Evolutionary conservation across 2,797 vertebrate genomes (phyloP).

Genomic region (Mus spretus): DNA sequence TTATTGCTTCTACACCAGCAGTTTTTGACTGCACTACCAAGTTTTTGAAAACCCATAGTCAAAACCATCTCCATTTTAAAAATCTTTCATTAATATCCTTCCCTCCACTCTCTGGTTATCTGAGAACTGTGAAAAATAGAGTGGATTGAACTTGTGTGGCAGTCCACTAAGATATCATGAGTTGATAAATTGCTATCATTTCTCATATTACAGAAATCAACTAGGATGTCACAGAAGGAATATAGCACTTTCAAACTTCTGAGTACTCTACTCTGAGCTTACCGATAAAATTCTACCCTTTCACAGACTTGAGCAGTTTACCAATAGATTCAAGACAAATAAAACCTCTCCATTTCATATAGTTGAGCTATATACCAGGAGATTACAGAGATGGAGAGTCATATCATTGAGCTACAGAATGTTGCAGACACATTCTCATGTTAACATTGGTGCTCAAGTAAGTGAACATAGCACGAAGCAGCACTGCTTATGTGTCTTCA

Average conservation of each 20-base stretch:
- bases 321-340: too few relatives aligned
- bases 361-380: not conserved
- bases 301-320: not conserved
- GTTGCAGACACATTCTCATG: not conserved
- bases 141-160: not conserved
- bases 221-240: not conserved
- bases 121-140: not conserved
- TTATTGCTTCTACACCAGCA: not conserved
- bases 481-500: not conserved
- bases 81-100: not conserved
- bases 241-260: not conserved
- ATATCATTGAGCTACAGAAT: not conserved
- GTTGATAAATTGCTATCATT: not conserved
- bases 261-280: not conserved
- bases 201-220: not conserved
- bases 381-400: not conserved
- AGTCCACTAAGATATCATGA: not conserved
- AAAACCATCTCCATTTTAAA: not conserved
- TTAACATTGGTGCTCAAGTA: not conserved
- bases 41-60: not conserved
- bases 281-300: not conserved
- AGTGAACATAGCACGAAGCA: not conserved
- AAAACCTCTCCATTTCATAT: not conserved
- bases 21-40: not conserved
- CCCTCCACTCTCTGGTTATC: not conserved